Evolutionary conservation across 2,888 invertebrate genomes (phyloP), one percentile per base, ranked within the genome.

Genomic region (Chaitophorus viminalis): DNA sequence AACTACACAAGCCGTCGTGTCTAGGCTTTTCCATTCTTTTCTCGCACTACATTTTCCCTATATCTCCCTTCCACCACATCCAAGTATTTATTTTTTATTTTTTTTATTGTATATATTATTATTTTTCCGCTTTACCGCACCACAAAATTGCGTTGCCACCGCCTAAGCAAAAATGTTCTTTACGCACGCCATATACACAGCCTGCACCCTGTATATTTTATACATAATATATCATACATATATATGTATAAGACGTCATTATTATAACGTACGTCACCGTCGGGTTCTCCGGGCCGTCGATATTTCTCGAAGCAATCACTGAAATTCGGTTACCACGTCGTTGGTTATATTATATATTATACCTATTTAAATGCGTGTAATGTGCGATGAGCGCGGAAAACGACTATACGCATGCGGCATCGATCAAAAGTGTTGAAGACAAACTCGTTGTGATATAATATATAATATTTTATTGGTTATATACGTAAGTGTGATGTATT

Each of bases 121-220:
- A 87, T 87, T 87, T 87, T 87, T 87, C 87, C 87, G 87, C 87
- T 79, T 81, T 87, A 79, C 79, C 74, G 87, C 87, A 79, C 87
- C 72, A 74, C 87, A 54, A 87, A 87, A 87, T 87, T 81, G 81
- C 72, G 87, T 81, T 36, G 74, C 25, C 39, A 54, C 83, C 29
- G 8, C 31, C 76, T n/a, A 14, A 60, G 76, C 74, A 79, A 79
- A 79, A 79, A 79, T 74, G 87, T 81, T 60, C 77, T 79, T 65
- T 72, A 79, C 79, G 31, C 87, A 81, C 72, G 79, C 87, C 72
- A 68, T 68, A 77, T 68, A 68, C 33, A 18, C 46, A 46, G 33
- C 52, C 33, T 46, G 68, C 65, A 84, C 84, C 68, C 78, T 78
- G 85, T 72, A 86, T 72, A 85, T 78, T 70, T 52, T 33, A 39